A percentile compares a stretch with the other conserved stretches of the same genome.
phyloP scores from a whole-genome alignment of 2,113 vertebrate species.

The Scalopus aquaticus region DNA sequence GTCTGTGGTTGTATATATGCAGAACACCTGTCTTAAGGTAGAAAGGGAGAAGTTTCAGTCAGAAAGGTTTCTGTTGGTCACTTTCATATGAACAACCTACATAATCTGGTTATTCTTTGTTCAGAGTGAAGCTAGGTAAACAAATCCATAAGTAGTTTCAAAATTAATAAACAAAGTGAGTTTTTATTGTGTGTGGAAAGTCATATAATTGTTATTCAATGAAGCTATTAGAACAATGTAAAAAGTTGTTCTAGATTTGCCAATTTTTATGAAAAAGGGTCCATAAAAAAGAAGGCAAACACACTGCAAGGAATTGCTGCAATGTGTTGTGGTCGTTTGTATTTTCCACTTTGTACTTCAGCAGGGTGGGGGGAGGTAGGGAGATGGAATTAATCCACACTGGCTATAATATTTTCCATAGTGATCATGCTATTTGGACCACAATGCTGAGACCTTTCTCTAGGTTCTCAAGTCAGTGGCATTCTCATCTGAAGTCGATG shows the following conservation, averaged over 20 bases:
- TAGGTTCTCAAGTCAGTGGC: background rate
- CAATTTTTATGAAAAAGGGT: background rate
- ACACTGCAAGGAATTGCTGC: background rate
- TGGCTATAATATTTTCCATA: background rate
- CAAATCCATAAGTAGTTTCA: conserved; percentile 35
- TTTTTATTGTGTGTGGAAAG: conserved; percentile 3
- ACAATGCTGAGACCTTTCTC: background rate
- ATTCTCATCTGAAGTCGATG: conserved; percentile 42
- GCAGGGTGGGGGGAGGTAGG: background rate
- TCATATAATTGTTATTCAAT: conserved; percentile 19
- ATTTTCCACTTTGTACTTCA: background rate
- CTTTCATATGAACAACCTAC: background rate
- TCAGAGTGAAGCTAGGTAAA: conserved; percentile 32
- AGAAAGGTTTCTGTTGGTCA: background rate
- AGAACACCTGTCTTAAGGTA: conserved; percentile 55
- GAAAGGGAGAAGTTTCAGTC: background rate
- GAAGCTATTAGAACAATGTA: background rate
- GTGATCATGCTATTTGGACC: background rate
- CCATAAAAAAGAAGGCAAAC: background rate
- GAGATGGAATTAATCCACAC: background rate
- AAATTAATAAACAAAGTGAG: conserved; percentile 47
- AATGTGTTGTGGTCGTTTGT: background rate
- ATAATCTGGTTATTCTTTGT: conserved; percentile 23
- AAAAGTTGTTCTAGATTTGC: background rate
- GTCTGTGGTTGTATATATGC: background rate